Base-by-base conservation (phyloP, 2,888 invertebrate species). In the Minunthozetes semirufus region DNA sequence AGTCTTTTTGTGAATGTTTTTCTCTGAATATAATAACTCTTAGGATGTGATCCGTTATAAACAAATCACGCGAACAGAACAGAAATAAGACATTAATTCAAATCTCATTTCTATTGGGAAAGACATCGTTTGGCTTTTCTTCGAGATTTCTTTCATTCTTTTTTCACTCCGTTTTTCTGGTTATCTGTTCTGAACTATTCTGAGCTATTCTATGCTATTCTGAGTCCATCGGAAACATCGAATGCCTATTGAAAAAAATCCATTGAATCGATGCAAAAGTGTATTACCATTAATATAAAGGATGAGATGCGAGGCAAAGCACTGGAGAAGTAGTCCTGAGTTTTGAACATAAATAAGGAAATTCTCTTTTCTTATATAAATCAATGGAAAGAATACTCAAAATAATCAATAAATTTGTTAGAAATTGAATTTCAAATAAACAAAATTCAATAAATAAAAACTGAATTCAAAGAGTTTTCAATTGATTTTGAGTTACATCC, bases 31-130 rank as follows among this genome's bases (percentile, higher is more conserved):
- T 42, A 13, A 42, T 42, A 42, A 13, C 42, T 42, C 42, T 42
- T 42, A 42, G 5, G 42, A 42, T 42, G 11, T 42, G 42, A 42
- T 42, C 11, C 42, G 42, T 50, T 50, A 19, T 56, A 25, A 25
- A 56, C 25, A 56, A 56, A 56, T 56, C 56, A 56, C 56, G 56
- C 56, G 56, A 56, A 56, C 25, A 56, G 19, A 56, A n/a, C n/a
- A n/a, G n/a, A 56, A 50, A 50, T 25, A 25, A 56, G 56, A 19
- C 56, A 56, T 56, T 50, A 17, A 19, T 50, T 50, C 50, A 42
- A 42, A 42, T 42, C 42, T 13, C 13, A 42, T 42, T 42, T 42
- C 42, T 42, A 42, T 25, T 25, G 11, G 22, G 33, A 33, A 56
- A 56, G 56, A 56, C 56, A 56, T 50, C n/a, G 56, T 56, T 19